Conservation (phyloP, 2,888 invertebrate species). For the Zaprionus lineosus region DNA sequence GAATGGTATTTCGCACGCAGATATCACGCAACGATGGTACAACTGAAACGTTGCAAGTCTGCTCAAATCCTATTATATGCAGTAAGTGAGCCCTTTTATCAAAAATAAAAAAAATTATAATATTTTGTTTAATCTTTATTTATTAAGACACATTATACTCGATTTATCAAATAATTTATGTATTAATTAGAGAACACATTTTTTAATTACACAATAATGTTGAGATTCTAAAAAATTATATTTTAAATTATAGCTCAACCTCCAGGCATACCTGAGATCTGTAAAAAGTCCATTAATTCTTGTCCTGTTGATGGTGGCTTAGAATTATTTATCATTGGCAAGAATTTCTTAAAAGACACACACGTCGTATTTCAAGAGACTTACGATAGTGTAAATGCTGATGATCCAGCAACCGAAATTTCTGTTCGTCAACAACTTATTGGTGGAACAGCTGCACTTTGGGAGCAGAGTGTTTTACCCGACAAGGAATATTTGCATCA, state of each 20-base stretch:
- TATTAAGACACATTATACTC: no score
- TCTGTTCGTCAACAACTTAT: conserved; percentile 82
- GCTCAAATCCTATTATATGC: conserved; percentile 95
- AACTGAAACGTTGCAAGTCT: conserved; percentile 92
- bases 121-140: neutral
- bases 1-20: conserved; percentile 96
- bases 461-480: conserved; percentile 92
- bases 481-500: conserved; percentile 95
- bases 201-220: no score
- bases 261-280: conserved; percentile 95
- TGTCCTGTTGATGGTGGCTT: conserved; percentile 91
- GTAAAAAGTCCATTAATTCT: conserved; percentile 92
- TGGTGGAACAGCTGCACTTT: conserved; percentile 83
- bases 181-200: no score
- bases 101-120: neutral
- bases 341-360: conserved; percentile 96
- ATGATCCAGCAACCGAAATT: conserved; percentile 68
- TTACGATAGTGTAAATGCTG: conserved; percentile 72
- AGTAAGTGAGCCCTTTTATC: conserved; percentile 86
- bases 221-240: no score
- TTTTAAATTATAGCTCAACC: conserved; percentile 93
- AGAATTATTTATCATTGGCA: conserved; percentile 94
- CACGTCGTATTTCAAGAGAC: conserved; percentile 88
- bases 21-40: conserved; percentile 90
- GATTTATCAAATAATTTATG: no score